A percentile compares a stretch with the other conserved stretches of the same genome.
Evolutionary conservation across 2,113 vertebrate genomes (phyloP).

Genomic region (Sinosuthora webbiana): DNA sequence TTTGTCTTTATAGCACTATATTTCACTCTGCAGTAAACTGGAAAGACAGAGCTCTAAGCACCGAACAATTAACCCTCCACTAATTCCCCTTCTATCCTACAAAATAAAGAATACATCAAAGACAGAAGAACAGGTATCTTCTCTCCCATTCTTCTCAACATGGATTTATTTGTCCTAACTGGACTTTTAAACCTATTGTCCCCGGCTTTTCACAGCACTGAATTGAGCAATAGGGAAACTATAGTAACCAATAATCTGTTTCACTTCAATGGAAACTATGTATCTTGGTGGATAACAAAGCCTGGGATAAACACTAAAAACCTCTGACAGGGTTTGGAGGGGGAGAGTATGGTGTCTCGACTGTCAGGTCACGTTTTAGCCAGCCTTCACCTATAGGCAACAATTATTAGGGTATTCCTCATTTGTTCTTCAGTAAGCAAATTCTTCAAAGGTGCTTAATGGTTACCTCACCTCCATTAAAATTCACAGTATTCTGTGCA

Average conservation of each 20-base stretch:
- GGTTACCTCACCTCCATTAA: background rate
- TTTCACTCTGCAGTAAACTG: conserved; percentile 14
- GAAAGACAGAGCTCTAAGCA: conserved; percentile 30
- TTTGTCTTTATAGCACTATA: background rate
- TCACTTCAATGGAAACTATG: conserved; percentile 82
- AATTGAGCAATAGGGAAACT: conserved; percentile 78
- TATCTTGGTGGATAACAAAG: conserved; percentile 78
- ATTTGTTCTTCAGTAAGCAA: background rate
- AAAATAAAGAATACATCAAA: conserved; percentile 64
- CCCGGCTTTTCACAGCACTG: conserved; percentile 59
- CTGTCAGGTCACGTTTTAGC: conserved; percentile 58
- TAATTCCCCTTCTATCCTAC: conserved; percentile 56
- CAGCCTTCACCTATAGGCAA: conserved; percentile 61
- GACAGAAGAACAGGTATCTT: conserved; percentile 63
- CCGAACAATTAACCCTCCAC: conserved; percentile 44
- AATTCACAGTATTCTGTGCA: background rate
- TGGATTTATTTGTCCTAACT: conserved; percentile 66
- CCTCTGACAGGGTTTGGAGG: conserved; percentile 38
- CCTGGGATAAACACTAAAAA: conserved; percentile 75
- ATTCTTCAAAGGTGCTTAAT: background rate
- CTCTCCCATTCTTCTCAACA: conserved; percentile 49
- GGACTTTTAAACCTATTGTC: conserved; percentile 70
- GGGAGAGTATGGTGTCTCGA: conserved; percentile 25
- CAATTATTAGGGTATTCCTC: conserved; percentile 4
- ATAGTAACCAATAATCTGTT: conserved; percentile 83